phyloP scores from a whole-genome alignment of 1,140 invertebrate species.

The Macrostomum lignano region DNA sequence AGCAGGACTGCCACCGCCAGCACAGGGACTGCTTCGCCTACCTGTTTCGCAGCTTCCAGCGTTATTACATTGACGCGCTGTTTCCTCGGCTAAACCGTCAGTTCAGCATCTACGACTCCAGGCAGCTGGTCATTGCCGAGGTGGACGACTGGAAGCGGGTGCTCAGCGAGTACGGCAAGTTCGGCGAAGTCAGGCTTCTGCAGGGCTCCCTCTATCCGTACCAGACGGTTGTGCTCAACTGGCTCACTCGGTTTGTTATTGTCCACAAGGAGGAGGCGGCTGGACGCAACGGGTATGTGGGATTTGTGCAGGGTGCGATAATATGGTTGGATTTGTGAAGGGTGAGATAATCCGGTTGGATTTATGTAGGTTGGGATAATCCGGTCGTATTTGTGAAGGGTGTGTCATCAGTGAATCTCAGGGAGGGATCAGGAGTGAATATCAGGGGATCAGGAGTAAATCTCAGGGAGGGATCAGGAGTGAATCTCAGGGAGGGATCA shows the following conservation, averaged over 20 bases:
- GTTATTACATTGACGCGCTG: conserved; percentile 57
- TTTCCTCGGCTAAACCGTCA: conserved; percentile 56
- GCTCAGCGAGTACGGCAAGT: conserved; percentile 5
- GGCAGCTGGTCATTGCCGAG: not conserved
- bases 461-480: no score
- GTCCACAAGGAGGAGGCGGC: conserved; percentile 56
- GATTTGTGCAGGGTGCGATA: no score
- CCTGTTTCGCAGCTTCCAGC: conserved; percentile 63
- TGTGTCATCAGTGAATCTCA: no score
- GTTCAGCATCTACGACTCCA: conserved; percentile 46
- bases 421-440: no score
- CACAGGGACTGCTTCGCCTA: conserved; percentile 74
- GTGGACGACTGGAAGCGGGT: conserved; percentile 6
- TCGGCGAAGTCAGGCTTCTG: not conserved
- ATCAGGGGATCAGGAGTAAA: no score
- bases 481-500: no score
- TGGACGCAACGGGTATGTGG: no score
- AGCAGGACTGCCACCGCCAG: conserved; percentile 12
- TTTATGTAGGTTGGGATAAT: no score
- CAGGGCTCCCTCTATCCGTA: conserved; percentile 22
- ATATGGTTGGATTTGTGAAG: no score
- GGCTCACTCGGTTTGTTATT: conserved; percentile 62
- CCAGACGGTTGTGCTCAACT: conserved; percentile 42
- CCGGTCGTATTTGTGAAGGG: no score
- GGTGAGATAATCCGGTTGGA: no score